Base-by-base conservation (phyloP, 1,140 invertebrate genomes). In the Hydropsyche tenuis region DNA sequence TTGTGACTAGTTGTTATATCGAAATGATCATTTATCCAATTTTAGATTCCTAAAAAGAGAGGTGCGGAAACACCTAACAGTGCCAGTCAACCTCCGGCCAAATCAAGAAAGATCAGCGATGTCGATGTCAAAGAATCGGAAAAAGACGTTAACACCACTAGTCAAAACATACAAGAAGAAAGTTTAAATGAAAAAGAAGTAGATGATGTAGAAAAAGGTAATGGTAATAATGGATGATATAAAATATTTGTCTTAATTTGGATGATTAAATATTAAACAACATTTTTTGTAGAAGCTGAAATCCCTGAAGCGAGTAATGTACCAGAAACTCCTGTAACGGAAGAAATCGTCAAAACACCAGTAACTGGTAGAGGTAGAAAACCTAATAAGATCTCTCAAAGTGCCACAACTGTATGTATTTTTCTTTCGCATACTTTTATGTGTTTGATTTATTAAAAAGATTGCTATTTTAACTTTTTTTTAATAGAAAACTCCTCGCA, bases 401-500 rank as follows among this genome's bases (percentile, higher is more conserved):
- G 53, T 4, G 16, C 53, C 1, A 23, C 70, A 9, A 53, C 42
- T 9, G 60, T 70, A 42, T 9, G 16, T 37, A 37, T 18, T 71
- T 42, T 60, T 56, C 18, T 30, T n/a, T 71, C 3, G 16, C 6
- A 70, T 53, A 18, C 7, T 53, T 37, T 5, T 23, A 56, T 53
- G 1, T 37, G 11, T 30, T 56, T 30, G 23, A 42, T 66, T 4
- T 56, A 70, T 51, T 51, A n/a, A 25, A n/a, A 23, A 9, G 12
- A 37, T 71, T 37, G 16, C 43, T 16, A 42, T 12, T 22, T 69
- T 23, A 48, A 30, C 22, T 6, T 16, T 42, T 37, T 4, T 37
- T 64, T n/a, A n/a, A n/a, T 16, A 77, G 75, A 72, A 69, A 68
- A 74, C 75, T 63, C 75, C 75, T 5, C 73, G 75, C 9, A 45